phyloP scores from a whole-genome alignment of 2,888 invertebrate species.

The Branchipolynoe longqiensis region DNA sequence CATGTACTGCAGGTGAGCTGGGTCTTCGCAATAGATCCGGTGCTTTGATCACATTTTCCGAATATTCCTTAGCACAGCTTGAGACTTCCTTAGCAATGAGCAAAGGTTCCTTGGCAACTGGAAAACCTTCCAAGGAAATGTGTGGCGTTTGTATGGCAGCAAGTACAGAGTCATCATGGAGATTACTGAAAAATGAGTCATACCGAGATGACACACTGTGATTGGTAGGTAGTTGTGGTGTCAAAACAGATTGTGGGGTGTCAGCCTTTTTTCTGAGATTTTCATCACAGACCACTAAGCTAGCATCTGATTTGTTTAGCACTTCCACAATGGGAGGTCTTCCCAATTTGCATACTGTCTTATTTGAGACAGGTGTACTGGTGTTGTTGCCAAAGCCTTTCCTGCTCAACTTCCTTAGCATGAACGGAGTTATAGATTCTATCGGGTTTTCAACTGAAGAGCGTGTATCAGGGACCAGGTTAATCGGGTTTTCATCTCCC shows the following conservation, averaged over 20 bases:
- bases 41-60: too few relatives aligned
- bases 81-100: background rate
- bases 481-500: background rate
- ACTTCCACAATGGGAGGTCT: background rate
- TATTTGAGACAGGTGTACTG: background rate
- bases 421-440: background rate
- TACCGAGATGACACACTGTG: background rate
- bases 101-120: background rate
- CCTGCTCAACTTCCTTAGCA: background rate
- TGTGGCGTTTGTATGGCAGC: constrained; percentile 44
- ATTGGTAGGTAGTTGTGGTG: background rate
- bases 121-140: background rate
- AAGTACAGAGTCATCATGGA: constrained; percentile 50
- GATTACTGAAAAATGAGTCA: constrained; percentile 55
- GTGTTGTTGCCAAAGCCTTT: background rate
- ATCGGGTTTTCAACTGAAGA: background rate
- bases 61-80: background rate
- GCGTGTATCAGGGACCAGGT: background rate
- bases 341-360: background rate
- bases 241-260: background rate
- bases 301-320: background rate
- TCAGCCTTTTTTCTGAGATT: background rate
- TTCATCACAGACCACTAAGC: background rate
- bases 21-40: background rate
- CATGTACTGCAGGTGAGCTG: background rate